Conservation (phyloP, 2,888 invertebrate species). For the Nomada hirtipes region DNA sequence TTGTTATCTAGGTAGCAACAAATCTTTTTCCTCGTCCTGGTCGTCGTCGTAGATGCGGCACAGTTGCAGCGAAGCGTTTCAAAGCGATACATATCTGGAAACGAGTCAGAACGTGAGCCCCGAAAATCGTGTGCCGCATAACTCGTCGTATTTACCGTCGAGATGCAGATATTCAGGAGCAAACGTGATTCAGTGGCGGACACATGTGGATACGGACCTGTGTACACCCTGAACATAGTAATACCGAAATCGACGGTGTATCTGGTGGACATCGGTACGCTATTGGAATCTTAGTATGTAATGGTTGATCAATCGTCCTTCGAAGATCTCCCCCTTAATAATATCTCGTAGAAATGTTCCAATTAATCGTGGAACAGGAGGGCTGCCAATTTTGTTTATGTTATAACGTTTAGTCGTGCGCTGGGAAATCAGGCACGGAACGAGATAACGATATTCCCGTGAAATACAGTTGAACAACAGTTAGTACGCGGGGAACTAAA, state of each 20-base stretch:
- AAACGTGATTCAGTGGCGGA: slow-evolving; percentile 61
- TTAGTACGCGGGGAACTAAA: neutral
- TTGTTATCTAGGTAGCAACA: slow-evolving; percentile 50
- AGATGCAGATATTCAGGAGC: slow-evolving; percentile 65
- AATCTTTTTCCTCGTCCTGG: slow-evolving; percentile 44
- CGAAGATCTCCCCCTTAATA: neutral
- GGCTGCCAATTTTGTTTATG: neutral
- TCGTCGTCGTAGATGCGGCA: slow-evolving; percentile 2
- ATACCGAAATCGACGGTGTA: slow-evolving; percentile 10
- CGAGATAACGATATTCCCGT: neutral
- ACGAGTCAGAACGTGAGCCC: slow-evolving; percentile 46
- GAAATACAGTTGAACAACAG: neutral
- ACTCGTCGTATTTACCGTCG: slow-evolving; percentile 63
- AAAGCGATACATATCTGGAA: slow-evolving; percentile 54
- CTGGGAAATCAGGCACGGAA: neutral
- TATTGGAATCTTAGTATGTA: slow-evolving; percentile 13
- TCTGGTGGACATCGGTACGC: slow-evolving; percentile 34
- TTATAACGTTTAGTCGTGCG: neutral
- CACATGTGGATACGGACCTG: slow-evolving; percentile 16
- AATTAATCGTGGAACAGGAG: neutral
- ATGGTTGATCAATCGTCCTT: slow-evolving; percentile 8
- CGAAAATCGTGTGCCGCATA: slow-evolving; percentile 61
- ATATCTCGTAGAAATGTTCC: neutral
- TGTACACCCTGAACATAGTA: slow-evolving; percentile 26
- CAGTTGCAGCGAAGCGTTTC: slow-evolving; percentile 34